Conservation (phyloP, 2,113 vertebrate genomes). For the Suricata suricatta region DNA sequence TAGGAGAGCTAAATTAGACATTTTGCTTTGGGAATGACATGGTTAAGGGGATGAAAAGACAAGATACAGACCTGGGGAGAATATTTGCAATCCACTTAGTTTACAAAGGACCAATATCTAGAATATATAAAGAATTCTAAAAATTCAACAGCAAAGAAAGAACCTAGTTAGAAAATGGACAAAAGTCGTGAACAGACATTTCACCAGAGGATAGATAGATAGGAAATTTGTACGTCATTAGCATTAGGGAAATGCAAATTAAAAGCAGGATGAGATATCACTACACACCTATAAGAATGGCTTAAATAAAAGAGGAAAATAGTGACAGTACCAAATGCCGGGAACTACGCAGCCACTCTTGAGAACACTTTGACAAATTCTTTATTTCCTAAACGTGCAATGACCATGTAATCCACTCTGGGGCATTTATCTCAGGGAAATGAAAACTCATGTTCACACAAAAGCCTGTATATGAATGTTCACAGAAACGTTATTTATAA, state of each 20-base stretch:
- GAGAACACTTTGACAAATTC: not conserved
- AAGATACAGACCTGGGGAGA: not conserved
- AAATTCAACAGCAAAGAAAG: conserved; percentile 15
- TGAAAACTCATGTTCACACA: not conserved
- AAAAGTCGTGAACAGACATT: not conserved
- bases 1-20: not conserved
- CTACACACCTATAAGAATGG: not conserved
- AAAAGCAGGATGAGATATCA: not conserved
- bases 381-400: not conserved
- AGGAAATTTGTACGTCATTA: not conserved
- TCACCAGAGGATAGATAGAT: not conserved
- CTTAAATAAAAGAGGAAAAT: not conserved
- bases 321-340: not conserved
- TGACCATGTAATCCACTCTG: not conserved
- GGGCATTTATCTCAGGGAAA: not conserved
- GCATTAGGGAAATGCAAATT: not conserved
- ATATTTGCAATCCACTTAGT: not conserved
- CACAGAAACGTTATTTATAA: not conserved
- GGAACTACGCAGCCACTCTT: not conserved
- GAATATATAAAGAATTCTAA: conserved; percentile 9
- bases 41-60: not conserved
- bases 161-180: not conserved
- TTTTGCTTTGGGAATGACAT: not conserved
- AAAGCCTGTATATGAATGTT: not conserved
- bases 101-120: not conserved